phyloP scores from a whole-genome alignment of 2,113 vertebrate species.

The Microtus richardsoni region DNA sequence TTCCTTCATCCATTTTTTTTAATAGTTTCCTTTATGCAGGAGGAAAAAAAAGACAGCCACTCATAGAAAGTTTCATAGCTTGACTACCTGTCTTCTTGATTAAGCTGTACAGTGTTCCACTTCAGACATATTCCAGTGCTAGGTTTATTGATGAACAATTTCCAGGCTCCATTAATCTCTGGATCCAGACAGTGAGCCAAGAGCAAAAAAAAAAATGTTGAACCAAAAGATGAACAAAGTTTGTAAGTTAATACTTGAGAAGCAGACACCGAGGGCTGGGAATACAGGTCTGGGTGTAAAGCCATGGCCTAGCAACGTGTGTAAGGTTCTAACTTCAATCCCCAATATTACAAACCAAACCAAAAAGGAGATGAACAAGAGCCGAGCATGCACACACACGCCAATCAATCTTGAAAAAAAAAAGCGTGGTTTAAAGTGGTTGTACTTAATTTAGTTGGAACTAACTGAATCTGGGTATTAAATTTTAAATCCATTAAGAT shows the following conservation, averaged over 20 bases:
- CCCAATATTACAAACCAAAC: background rate
- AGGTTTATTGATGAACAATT: background rate
- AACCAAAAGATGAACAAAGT: background rate
- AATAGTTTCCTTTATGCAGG: background rate
- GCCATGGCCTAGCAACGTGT: background rate
- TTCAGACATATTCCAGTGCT: rapidly evolving
- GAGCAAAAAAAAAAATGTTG: no score
- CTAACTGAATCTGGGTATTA: background rate
- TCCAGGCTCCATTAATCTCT: background rate
- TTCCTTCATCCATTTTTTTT: background rate
- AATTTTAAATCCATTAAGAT: background rate
- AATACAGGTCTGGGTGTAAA: background rate
- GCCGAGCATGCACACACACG: background rate
- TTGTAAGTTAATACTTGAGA: background rate
- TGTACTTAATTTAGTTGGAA: background rate
- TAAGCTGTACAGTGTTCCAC: rapidly evolving
- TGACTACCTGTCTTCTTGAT: background rate
- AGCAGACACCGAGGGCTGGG: background rate
- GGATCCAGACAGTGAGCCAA: background rate
- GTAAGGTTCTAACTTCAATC: background rate
- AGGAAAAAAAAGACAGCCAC: background rate
- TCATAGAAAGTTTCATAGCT: background rate
- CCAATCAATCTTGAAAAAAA: background rate
- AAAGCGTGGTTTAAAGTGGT: rapidly evolving
- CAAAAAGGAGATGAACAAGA: background rate